Base-by-base conservation (phyloP, 2,113 vertebrate species). In the Ophiodon elongatus region DNA sequence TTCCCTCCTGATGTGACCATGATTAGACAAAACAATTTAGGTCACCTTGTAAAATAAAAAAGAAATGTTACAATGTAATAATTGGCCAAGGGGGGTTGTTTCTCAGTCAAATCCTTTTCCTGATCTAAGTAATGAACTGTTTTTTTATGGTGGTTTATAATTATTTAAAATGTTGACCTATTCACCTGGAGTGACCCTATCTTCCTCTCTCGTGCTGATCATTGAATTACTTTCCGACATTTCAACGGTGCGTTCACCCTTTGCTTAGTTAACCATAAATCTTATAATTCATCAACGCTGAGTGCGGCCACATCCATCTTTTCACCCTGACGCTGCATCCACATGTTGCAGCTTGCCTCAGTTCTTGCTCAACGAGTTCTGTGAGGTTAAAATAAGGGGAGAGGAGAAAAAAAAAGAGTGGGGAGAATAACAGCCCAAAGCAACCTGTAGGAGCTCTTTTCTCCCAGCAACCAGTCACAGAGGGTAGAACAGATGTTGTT, bases 301-400 rank as follows among this genome's bases (percentile, higher is more conserved):
- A 76, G 52, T 71, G 65, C 17, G 25, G 76, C 80, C 70, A 88
- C 80, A 73, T 80, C 69, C 45, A 79, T 68, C 80, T 86, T 68
- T 66, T 81, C 76, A 66, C 78, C 72, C 81, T 19, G 64, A 88
- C 76, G 80, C 76, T 11, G 39, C 63, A 64, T 56, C 63, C 62
- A 74, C 95, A 89, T 82, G 95, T 91, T 70, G 62, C 73, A 83
- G 90, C 96, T 90, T 91, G 96, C 82, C 63, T 77, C 67, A 52
- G 62, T 90, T 87, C 94, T 89, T 64, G 95, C 90, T 91, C 60
- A 54, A 75, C 95, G 5, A 84, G 95, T 95, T 95, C 84, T 79
- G 76, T 88, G 54, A 90, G 88, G 73, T 89, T 89, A 67, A 80
- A 76, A 78, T 43, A 50, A 80, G 54, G n/a, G 0, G 56, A 73